Base-by-base conservation (phyloP, 1,140 invertebrate genomes). In the Sesamia nonagrioides region DNA sequence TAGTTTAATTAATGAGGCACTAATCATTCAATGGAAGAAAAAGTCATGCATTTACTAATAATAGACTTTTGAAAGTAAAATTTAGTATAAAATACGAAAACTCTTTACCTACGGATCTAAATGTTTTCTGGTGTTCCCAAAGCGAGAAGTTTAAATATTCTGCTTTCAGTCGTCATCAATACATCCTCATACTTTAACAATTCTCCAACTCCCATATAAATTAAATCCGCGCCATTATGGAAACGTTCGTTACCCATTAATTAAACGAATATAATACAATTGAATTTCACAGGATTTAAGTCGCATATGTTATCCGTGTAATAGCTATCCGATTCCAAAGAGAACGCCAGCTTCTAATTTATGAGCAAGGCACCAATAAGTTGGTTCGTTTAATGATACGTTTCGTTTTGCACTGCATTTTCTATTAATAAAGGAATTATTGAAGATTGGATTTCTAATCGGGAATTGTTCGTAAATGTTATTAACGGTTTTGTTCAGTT, bases 251-350 rank as follows among this genome's bases (percentile, higher is more conserved):
- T 50, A 69, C 33, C 66, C 66, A 69, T 69, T 69, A 69, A 69
- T 69, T 69, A 69, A 69, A 69, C 42, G 66, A 69, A 69, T 69
- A 69, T 69, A 69, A 69, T 69, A 69, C 66, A 69, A 69, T 69
- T 69, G 66, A 69, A 69, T 69, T 69, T 69, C 66, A 48, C 66
- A 69, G 42, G 66, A 69, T 69, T 69, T 69, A 69, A 69, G 66
- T 69, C 66, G 66, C 66, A 69, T 69, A 69, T 69, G 66, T 69
- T 69, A 69, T 69, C 40, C 66, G 42, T 11, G 66, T 69, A 69
- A 69, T 69, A 69, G 66, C 66, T 69, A 48, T 69, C 27, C 42
- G 66, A 69, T 69, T 27, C 42, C 18, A 48, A 18, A 18, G 66
- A 69, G 45, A 48, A 48, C 13, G 66, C 40, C 45, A 69, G 66